These are phyloP conservation scores for Eidolon dupreanum DNA, from an alignment of 2,797 vertebrate species.

Conservation along the genomic window DNA sequence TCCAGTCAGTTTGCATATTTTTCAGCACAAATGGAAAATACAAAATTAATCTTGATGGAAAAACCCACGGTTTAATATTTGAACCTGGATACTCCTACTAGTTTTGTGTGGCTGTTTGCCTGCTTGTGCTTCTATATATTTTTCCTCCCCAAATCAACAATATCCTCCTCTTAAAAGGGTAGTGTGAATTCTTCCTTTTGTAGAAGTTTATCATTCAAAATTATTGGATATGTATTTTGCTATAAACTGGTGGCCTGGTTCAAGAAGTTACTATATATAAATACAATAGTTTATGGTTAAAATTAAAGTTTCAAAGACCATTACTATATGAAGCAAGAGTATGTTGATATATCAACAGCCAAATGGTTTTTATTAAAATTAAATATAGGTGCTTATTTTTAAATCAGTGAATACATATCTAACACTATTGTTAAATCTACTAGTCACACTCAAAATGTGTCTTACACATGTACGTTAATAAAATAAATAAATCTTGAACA, in stretches of 20 bases:
- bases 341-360: background rate
- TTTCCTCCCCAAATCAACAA: slow-evolving; percentile 64
- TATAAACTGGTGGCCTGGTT: background rate
- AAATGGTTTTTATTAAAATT: background rate
- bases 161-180: slow-evolving; percentile 14
- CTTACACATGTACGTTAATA: background rate
- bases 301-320: background rate
- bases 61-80: slow-evolving; percentile 32
- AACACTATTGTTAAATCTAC: background rate
- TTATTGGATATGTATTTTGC: background rate
- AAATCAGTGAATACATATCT: background rate
- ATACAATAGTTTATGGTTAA: background rate
- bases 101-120: slow-evolving; percentile 33
- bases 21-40: slow-evolving; percentile 7
- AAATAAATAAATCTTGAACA: background rate
- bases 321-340: background rate
- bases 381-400: background rate
- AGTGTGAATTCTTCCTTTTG: background rate
- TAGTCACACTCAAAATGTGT: background rate
- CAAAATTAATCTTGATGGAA: slow-evolving; percentile 56
- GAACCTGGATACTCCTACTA: slow-evolving; percentile 34
- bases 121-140: slow-evolving; percentile 30
- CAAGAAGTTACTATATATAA: background rate
- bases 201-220: background rate
- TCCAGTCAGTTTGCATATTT: background rate